Evolutionary conservation across 2,888 invertebrate genomes (phyloP).

Genomic region (Drosophila anomalata): DNA sequence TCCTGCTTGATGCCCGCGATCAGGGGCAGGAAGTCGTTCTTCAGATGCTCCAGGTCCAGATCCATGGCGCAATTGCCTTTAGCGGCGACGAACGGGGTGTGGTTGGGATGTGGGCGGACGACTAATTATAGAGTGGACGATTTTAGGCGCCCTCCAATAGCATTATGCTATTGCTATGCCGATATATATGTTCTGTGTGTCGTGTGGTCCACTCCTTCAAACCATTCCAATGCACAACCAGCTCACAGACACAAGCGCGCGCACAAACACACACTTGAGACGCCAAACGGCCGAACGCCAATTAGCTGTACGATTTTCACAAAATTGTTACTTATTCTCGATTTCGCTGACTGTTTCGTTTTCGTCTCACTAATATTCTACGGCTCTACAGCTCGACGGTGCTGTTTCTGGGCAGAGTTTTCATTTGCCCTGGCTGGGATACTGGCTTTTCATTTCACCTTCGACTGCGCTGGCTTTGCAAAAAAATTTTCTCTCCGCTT

Average conservation of each 20-base stretch:
- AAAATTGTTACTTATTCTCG: conserved; percentile 46
- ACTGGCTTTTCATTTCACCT: conserved; percentile 60
- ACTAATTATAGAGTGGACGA: conserved; percentile 50
- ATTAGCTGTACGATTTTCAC: conserved; percentile 21
- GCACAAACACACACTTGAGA: conserved; percentile 30
- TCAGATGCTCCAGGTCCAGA: conserved; percentile 83
- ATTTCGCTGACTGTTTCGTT: conserved; percentile 47
- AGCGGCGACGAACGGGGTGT: conserved; percentile 4
- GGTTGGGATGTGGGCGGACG: conserved; percentile 15
- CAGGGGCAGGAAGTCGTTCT: conserved; percentile 83
- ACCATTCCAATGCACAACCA: conserved; percentile 29
- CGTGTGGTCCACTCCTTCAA: conserved; percentile 9
- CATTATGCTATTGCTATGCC: no score
- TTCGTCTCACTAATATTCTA: conserved; percentile 27
- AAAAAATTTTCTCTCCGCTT: conserved; percentile 61
- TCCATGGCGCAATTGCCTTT: conserved; percentile 72
- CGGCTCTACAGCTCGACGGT: conserved; percentile 7
- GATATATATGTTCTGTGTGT: no score
- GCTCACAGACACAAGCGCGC: conserved; percentile 20
- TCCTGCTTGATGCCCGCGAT: conserved; percentile 83
- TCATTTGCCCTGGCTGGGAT: conserved; percentile 34
- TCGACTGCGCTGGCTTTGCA: conserved; percentile 50
- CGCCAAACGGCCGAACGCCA: conserved; percentile 36
- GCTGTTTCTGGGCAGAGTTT: conserved; percentile 17
- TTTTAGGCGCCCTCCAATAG: conserved; percentile 15